Evolutionary conservation across 2,888 invertebrate genomes (phyloP).

Genomic region (Troides oblongomaculatus): DNA sequence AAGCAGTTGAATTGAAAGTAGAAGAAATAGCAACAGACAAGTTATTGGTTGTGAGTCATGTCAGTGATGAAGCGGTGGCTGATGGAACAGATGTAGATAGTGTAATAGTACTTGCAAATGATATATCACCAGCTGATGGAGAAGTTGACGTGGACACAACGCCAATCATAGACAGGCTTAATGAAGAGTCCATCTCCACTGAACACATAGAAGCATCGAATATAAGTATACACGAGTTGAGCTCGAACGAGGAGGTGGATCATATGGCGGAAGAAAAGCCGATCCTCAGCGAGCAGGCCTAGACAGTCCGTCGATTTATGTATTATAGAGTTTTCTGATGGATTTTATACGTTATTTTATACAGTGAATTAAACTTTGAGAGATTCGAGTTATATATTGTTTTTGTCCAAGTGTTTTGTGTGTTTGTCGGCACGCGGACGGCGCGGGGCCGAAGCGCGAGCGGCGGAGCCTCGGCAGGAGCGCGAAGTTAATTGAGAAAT

Average conservation of each 20-base stretch:
- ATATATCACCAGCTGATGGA: conserved; percentile 39
- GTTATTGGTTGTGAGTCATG: no score
- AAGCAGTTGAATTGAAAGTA: not conserved
- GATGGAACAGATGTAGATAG: conserved; percentile 36
- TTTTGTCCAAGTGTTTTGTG: conserved; percentile 5
- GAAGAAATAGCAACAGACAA: not conserved
- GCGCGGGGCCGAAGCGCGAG: not conserved
- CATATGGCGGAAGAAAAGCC: conserved; percentile 45
- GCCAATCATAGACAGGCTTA: conserved; percentile 33
- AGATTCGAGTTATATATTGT: conserved; percentile 6
- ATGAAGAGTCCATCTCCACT: conserved; percentile 23
- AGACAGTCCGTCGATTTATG: conserved; percentile 32
- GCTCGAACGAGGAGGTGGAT: conserved; percentile 13
- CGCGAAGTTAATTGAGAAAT: not conserved
- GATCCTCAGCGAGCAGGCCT: conserved; percentile 38
- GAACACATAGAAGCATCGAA: conserved; percentile 4
- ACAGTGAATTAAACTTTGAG: conserved; percentile 6
- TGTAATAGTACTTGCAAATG: not conserved
- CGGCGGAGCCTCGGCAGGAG: not conserved
- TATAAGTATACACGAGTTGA: not conserved
- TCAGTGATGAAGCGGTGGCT: no score
- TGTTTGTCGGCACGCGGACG: conserved; percentile 1
- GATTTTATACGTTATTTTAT: conserved; percentile 36
- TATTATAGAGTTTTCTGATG: conserved; percentile 30
- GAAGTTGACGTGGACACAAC: conserved; percentile 35